Percentiles rank a stretch among this genome's conserved stretches.
Conservation (phyloP, 2,888 invertebrate species). For the Drosophila kokeensis region DNA sequence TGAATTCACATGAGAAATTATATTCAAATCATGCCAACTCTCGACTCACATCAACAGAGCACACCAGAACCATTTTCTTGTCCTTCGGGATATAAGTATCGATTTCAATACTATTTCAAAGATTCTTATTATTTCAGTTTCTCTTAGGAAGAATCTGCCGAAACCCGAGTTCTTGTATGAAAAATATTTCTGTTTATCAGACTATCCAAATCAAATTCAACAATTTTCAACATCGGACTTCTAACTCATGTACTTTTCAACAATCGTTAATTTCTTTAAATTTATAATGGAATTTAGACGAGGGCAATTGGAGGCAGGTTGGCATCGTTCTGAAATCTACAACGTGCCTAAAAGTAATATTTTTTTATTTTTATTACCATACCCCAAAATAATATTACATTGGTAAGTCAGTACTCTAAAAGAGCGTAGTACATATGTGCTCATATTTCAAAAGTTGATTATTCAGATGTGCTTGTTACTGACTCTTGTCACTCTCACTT, state of each 20-base stretch:
- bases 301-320: background rate
- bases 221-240: background rate
- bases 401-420: background rate
- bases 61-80: background rate
- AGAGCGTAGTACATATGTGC: background rate
- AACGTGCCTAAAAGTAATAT: background rate
- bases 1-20: constrained; percentile 18
- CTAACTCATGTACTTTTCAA: background rate
- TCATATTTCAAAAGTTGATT: background rate
- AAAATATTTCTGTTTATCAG: background rate
- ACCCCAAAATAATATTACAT: background rate
- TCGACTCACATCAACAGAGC: background rate
- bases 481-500: background rate
- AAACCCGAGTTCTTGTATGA: background rate
- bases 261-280: background rate
- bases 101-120: background rate
- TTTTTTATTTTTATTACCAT: background rate
- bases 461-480: constrained; percentile 6
- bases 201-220: background rate
- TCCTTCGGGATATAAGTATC: background rate
- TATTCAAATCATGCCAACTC: background rate
- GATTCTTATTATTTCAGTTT: background rate
- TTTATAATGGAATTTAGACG: background rate
- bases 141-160: background rate
- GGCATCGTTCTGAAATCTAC: background rate